Conservation (phyloP, 1,140 invertebrate genomes). For the Dinoponera quadriceps region DNA sequence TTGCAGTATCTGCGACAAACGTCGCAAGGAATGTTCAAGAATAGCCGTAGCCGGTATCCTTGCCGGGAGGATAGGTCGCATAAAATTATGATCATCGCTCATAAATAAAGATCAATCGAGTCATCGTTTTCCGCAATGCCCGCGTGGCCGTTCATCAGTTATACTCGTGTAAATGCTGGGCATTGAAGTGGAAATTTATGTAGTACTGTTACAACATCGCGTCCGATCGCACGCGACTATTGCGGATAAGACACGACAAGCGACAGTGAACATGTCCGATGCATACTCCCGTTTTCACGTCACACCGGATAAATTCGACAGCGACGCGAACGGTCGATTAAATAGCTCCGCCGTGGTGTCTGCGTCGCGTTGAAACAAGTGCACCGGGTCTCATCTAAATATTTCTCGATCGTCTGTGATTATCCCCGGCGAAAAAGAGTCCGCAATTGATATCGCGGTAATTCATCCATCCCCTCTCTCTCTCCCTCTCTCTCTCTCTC, state of each 20-base stretch:
- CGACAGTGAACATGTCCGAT: constrained; percentile 9
- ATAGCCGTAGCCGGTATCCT: not conserved
- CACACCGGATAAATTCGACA: constrained; percentile 46
- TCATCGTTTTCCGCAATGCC: not conserved
- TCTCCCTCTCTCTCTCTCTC: too few species aligned
- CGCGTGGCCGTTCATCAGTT: not conserved
- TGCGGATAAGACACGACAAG: constrained; percentile 45
- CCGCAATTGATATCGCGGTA: not conserved
- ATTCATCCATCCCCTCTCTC: not conserved
- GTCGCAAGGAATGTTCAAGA: not conserved
- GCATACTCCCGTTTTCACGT: constrained; percentile 34
- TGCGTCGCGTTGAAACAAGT: constrained; percentile 39
- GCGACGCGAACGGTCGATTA: constrained; percentile 27
- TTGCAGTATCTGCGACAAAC: too few species aligned
- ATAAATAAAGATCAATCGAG: constrained; percentile 6
- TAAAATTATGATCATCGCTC: constrained; percentile 13
- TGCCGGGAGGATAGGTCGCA: not conserved
- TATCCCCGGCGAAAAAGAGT: not conserved
- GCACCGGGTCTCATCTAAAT: not conserved
- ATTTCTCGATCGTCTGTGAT: constrained; percentile 21
- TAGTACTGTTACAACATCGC: not conserved
- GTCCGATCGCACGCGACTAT: not conserved
- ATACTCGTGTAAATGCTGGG: constrained; percentile 21
- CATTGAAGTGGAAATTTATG: constrained; percentile 42
- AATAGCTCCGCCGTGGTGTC: not conserved